Base-by-base conservation (phyloP, 2,113 vertebrate genomes). In the Cynocephalus volans region DNA sequence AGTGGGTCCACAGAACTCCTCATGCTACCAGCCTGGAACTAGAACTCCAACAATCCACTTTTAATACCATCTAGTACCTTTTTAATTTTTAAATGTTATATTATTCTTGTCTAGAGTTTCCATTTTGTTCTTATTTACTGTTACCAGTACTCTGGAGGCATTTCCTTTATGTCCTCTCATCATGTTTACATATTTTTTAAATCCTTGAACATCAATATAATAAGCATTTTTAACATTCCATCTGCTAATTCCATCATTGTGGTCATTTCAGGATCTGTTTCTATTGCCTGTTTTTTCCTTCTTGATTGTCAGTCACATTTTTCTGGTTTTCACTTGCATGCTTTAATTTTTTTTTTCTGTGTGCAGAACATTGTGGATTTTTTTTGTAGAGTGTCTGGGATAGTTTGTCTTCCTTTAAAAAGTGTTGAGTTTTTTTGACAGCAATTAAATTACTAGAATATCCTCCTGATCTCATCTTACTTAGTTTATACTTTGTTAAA, bases 171-270 rank as follows among this genome's bases (percentile, higher is more conserved):
- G 2, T 41, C n/a, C 21, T 60, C 5, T 77, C 12, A n/a, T 93
- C 93, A 21, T 84, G 12, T 79, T 87, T 33, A 52, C 45, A 65
- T 41, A 86, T 95, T 45, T 31, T 45, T 81, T 69, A 62, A 91
- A 45, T 77, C 28, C 36, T 92, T 70, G 64, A 58, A 77, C 36
- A 50, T 28, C 0, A 21, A 56, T 45, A 64, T 5, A 14, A 24
- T 67, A 93, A 26, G 52, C 4, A 75, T 45, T 65, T 88, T 93
- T 85, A 85, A 83, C 21, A 81, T n/a, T 26, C 3, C 28, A 8
- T 69, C 50, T 84, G 48, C 1, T 62, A 67, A 67, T 94, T 92
- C 14, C 5, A 84, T 69, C 17, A 69, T 18, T 21, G 41, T 85
- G 21, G 14, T 76, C 50, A 62, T 67, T 87, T 82, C n/a, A 50